Percentiles rank a stretch among this genome's conserved stretches.
These are phyloP conservation scores for Temnothorax ravouxi DNA, from an alignment of 2,888 invertebrate genomes.

Conservation along the genomic window DNA sequence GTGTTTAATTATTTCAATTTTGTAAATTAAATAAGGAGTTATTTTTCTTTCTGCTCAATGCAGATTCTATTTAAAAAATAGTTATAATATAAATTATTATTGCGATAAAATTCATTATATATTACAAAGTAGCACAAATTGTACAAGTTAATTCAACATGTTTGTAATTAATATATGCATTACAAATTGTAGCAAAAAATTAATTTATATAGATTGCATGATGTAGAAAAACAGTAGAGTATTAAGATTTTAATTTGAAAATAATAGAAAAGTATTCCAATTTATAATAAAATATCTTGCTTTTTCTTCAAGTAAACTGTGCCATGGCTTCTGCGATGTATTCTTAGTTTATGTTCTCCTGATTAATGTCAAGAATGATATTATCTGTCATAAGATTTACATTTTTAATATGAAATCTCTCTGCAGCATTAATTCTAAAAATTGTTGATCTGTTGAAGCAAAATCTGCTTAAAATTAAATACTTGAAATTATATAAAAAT, in stretches of 20 bases:
- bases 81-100: constrained; percentile 19
- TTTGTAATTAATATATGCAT: not conserved
- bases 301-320: not conserved
- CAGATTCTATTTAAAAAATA: constrained; percentile 8
- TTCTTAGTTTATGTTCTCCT: not conserved
- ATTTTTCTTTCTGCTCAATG: not conserved
- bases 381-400: not conserved
- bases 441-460: not conserved
- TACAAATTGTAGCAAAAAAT: not conserved
- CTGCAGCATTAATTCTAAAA: not conserved
- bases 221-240: not conserved
- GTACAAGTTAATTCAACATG: not conserved
- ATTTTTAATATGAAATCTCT: not conserved
- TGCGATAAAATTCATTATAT: not conserved
- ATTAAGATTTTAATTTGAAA: constrained; percentile 20
- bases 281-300: not conserved
- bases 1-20: constrained; percentile 32
- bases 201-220: not conserved
- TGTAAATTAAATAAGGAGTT: constrained; percentile 20
- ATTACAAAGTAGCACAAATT: not conserved
- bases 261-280: constrained; percentile 3
- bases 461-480: constrained; percentile 11
- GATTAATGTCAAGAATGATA: not conserved
- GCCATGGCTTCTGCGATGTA: not conserved
- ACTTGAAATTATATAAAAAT: not conserved